Conservation (phyloP, 2,797 vertebrate genomes). For the Sandelia bainsii region DNA sequence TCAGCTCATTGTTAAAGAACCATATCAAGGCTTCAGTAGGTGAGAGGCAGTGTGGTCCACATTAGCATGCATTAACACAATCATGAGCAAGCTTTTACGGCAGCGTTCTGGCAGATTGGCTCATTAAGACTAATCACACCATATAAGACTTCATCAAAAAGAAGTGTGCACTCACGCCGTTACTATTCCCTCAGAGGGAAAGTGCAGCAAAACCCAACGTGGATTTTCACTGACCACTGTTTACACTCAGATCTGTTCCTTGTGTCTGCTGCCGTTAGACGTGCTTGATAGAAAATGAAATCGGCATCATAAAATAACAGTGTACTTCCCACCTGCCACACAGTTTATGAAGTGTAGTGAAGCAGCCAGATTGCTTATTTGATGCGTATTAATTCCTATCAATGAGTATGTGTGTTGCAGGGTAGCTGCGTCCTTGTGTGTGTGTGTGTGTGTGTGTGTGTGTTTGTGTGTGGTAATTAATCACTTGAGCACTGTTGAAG, state of each 20-base stretch:
- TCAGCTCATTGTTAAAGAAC: not conserved
- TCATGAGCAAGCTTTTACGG: conserved; percentile 42
- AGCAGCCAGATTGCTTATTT: conserved; percentile 41
- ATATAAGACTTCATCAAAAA: conserved; percentile 63
- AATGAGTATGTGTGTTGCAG: not conserved
- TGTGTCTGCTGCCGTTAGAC: conserved; percentile 3
- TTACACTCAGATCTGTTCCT: not conserved
- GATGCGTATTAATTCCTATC: conserved; percentile 53
- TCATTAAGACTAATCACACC: conserved; percentile 66
- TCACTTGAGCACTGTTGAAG: not conserved
- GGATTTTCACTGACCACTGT: conserved; percentile 25
- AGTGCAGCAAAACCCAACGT: conserved; percentile 13
- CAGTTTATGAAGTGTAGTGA: conserved; percentile 31
- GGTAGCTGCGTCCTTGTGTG: not conserved
- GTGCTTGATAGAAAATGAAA: conserved; percentile 16
- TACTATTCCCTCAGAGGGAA: conserved; percentile 21
- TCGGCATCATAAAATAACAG: conserved; percentile 31
- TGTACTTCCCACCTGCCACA: conserved; percentile 38
- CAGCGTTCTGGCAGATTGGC: conserved; percentile 56
- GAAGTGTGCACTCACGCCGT: conserved; percentile 47
- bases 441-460: not conserved
- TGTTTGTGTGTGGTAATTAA: conserved; percentile 1
- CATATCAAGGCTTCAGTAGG: conserved; percentile 7
- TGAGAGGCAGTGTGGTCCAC: conserved; percentile 39
- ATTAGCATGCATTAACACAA: conserved; percentile 50